Evolutionary conservation across 92 coral and sea anemone genomes (phyloP), one percentile per base, ranked within the genome.

Genomic region (Virgularia gustaviana): DNA sequence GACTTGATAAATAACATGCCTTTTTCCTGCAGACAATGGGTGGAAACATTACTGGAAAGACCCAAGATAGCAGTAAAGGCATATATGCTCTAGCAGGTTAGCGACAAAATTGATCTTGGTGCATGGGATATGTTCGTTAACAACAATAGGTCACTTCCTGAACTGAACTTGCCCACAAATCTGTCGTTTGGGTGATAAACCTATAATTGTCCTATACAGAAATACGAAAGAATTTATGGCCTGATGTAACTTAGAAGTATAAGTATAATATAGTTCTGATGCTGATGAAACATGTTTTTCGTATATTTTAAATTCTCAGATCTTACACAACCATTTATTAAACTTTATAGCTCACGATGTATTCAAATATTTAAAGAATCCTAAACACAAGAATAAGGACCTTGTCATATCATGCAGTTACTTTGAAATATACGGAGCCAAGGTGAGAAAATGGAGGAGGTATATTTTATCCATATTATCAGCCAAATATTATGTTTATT

Each of bases 351-450:
- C 99, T 12, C 84, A 83, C 20, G 99, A 94, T 53, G 96, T 94
- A 12, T 94, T 94, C 72, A 94, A 85, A 67, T 78, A 79, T 42
- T 82, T 71, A 66, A 84, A 68, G 74, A 81, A 86, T 52, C 67
- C 96, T 6, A 94, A 89, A 65, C 87, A 94, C 88, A 94, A 94
- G 78, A 89, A 87, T 73, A 94, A 94, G 56, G 99, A 94, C 63
- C 83, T 94, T 73, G 78, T 94, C 32, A 88, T 94, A 38, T 94
- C 99, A 6, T 88, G 90, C 13, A 94, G 99, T 58, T 94, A 87
- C 74, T 94, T 94, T 78, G 99, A 94, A 66, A 94, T 94, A 39
- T 94, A 94, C 34, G 99, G 99, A 28, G 90, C 94, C 60, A 94
- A 94, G 85, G 96, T 86, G 43, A 66, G 65, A 19, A 54, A 3